phyloP scores from a whole-genome alignment of 2,888 invertebrate genomes.

The Tridacna gigas region DNA sequence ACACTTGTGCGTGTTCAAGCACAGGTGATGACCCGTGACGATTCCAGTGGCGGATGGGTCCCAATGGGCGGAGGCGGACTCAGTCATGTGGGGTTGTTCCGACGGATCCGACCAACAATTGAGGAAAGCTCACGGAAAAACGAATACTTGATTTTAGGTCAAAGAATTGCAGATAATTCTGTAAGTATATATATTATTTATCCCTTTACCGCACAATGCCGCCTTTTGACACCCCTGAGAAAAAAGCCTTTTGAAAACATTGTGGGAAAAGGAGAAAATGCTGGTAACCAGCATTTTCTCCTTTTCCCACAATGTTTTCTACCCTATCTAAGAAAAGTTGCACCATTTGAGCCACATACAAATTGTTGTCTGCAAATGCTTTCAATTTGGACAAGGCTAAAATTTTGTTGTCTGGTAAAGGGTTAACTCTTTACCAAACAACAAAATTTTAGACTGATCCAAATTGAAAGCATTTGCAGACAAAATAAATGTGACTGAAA shows the following conservation, averaged over 20 bases:
- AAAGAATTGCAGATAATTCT: conserved; percentile 95
- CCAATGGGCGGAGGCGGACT: conserved; percentile 97
- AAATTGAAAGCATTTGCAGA: too few relatives aligned
- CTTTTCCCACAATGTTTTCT: background rate
- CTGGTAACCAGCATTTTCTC: background rate
- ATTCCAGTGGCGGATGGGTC: conserved; percentile 97
- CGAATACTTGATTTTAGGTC: conserved; percentile 96
- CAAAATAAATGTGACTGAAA: too few relatives aligned
- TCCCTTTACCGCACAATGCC: background rate
- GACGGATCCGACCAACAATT: conserved; percentile 60
- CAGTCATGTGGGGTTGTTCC: conserved; percentile 90
- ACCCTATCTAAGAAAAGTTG: too few relatives aligned
- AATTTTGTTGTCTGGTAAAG: background rate
- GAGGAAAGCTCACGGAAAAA: conserved; percentile 68
- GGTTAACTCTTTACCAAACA: background rate
- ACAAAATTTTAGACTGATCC: too few relatives aligned
- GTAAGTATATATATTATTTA: conserved; percentile 87
- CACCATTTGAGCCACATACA: too few relatives aligned
- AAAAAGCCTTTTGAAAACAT: background rate
- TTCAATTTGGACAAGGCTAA: background rate
- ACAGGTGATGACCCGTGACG: conserved; percentile 99
- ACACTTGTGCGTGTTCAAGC: conserved; percentile 97
- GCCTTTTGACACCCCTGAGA: background rate
- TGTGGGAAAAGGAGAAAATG: background rate
- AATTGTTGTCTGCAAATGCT: background rate